Conservation (phyloP, 2,888 invertebrate species). For the Vesta saturnalis region DNA sequence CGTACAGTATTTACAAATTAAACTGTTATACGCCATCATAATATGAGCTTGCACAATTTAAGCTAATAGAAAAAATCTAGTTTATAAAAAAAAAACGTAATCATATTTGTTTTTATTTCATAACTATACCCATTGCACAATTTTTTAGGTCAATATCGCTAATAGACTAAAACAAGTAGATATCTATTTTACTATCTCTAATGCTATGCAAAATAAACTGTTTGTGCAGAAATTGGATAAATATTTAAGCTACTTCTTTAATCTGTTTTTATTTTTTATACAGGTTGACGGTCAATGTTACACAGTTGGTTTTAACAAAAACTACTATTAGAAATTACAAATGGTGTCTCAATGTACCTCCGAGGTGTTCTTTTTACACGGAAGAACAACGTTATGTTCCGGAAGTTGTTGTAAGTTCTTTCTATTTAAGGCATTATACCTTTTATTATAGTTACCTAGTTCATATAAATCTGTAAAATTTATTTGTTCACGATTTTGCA, state of each 20-base stretch:
- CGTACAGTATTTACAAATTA: neutral
- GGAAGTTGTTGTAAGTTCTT: slow-evolving; percentile 71
- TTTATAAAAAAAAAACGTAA: too few relatives aligned
- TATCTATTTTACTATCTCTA: too few relatives aligned
- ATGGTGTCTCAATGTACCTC: slow-evolving; percentile 84
- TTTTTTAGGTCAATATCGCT: too few relatives aligned
- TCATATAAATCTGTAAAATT: too few relatives aligned
- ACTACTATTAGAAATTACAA: slow-evolving; percentile 72
- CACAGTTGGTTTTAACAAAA: slow-evolving; percentile 69
- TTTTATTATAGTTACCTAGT: neutral
- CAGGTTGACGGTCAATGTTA: slow-evolving; percentile 75
- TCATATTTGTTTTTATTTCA: too few relatives aligned
- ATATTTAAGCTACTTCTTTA: neutral
- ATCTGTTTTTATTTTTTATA: slow-evolving; percentile 43
- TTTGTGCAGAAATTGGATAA: neutral
- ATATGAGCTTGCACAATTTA: too few relatives aligned
- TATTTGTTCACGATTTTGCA: too few relatives aligned
- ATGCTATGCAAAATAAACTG: neutral
- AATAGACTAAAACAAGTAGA: too few relatives aligned
- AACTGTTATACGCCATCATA: too few relatives aligned
- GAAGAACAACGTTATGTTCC: slow-evolving; percentile 76
- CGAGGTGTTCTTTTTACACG: slow-evolving; percentile 79
- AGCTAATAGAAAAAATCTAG: too few relatives aligned
- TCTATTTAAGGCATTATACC: neutral
- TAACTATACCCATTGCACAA: too few relatives aligned